These are phyloP conservation scores for Glaucomys volans DNA, from an alignment of 2,113 vertebrate genomes.

Conservation along the genomic window DNA sequence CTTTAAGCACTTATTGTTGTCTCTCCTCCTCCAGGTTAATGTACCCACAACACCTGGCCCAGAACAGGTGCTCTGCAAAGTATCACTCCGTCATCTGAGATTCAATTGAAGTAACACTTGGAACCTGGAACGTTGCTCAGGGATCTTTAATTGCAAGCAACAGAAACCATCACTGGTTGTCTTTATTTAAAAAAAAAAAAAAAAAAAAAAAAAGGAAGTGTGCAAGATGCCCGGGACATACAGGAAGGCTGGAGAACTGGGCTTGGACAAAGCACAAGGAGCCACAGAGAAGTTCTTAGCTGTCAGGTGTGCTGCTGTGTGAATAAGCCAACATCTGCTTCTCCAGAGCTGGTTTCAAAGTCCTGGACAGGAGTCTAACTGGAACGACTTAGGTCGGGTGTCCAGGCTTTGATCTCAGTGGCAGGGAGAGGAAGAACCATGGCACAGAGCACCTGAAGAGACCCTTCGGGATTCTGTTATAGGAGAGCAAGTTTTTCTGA, in stretches of 20 bases:
- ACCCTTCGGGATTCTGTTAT: background rate
- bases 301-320: too few species aligned
- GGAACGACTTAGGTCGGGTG: background rate
- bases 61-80: background rate
- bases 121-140: background rate
- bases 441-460: background rate
- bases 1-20: rapidly evolving
- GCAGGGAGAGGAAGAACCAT: background rate
- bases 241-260: background rate
- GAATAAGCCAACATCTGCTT: too few species aligned
- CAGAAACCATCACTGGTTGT: background rate
- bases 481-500: background rate
- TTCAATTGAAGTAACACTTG: background rate
- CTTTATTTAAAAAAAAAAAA: too few species aligned
- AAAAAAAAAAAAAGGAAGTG: background rate
- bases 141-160: background rate
- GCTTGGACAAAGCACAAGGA: background rate
- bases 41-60: background rate
- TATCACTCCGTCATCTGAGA: background rate
- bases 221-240: background rate
- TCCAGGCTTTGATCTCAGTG: background rate
- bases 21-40: background rate
- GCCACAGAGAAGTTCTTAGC: background rate
- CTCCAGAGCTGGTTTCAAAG: background rate
- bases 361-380: background rate